A percentile compares a stretch with the other conserved stretches of the same genome.
These are phyloP conservation scores for Barypeithes pellucidus DNA, from an alignment of 2,888 invertebrate species.

Conservation along the genomic window DNA sequence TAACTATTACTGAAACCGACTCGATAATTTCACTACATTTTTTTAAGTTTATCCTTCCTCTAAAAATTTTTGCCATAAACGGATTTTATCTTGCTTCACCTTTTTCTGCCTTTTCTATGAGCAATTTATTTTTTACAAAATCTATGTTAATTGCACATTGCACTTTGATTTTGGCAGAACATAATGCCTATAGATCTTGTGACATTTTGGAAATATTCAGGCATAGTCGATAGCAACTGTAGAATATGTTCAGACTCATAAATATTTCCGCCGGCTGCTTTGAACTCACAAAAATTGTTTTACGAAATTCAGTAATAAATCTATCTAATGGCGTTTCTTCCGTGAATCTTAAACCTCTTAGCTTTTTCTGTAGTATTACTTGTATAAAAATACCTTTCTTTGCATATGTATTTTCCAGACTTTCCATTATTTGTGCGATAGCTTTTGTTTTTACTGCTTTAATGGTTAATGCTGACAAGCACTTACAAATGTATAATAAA, in stretches of 20 bases:
- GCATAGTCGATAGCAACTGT: too few relatives aligned
- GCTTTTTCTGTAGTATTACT: conserved; percentile 11
- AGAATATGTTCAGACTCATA: background rate
- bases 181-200: background rate
- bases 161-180: background rate
- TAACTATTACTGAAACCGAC: too few relatives aligned
- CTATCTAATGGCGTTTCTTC: background rate
- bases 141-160: too few relatives aligned
- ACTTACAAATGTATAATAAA: too few relatives aligned
- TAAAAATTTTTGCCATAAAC: too few relatives aligned
- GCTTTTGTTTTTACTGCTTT: too few relatives aligned
- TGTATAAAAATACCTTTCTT: conserved; percentile 5
- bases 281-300: background rate
- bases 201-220: background rate
- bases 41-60: too few relatives aligned
- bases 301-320: background rate
- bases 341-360: background rate
- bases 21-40: too few relatives aligned
- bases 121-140: too few relatives aligned
- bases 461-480: too few relatives aligned
- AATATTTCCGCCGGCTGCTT: background rate
- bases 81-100: too few relatives aligned
- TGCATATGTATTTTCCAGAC: conserved; percentile 1
- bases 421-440: background rate
- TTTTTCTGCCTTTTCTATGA: too few relatives aligned